Conservation (phyloP, 2,797 vertebrate species). For the Aphelocoma californica region DNA sequence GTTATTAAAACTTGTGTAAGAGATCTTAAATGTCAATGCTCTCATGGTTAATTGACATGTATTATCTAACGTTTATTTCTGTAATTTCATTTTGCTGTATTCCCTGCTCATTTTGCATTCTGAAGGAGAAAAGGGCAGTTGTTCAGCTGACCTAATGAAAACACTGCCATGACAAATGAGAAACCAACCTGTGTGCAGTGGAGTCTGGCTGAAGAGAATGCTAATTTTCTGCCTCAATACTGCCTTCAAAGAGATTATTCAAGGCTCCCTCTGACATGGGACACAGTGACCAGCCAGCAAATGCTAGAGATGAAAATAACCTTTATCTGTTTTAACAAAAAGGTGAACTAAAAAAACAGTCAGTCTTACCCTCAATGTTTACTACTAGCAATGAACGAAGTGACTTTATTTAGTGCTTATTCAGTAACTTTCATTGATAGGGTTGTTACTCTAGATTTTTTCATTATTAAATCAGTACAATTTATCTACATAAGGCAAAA, state of each 20-base stretch:
- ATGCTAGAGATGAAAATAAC: constrained; percentile 71
- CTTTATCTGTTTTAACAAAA: constrained; percentile 70
- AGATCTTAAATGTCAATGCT: background rate
- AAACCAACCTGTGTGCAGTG: constrained; percentile 78
- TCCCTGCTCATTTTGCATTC: constrained; percentile 74
- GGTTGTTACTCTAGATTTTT: background rate
- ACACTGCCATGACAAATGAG: constrained; percentile 73
- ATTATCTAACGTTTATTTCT: background rate
- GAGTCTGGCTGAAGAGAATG: constrained; percentile 78
- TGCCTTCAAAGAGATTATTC: constrained; percentile 79
- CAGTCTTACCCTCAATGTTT: constrained; percentile 47
- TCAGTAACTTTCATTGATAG: background rate
- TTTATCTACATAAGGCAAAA: background rate
- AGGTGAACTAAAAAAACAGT: constrained; percentile 61
- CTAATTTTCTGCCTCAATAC: constrained; percentile 83
- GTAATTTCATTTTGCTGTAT: constrained; percentile 54
- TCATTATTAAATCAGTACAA: background rate
- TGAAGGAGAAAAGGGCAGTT: constrained; percentile 67
- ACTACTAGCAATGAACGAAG: constrained; percentile 29
- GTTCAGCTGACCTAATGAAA: constrained; percentile 75
- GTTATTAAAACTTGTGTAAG: background rate
- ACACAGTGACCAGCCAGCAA: constrained; percentile 75
- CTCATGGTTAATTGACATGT: background rate
- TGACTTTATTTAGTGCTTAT: constrained; percentile 29
- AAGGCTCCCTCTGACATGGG: constrained; percentile 69